A percentile compares a stretch with the other conserved stretches of the same genome.
Evolutionary conservation across 1,140 invertebrate species (phyloP).

Genomic region (Pseudomyrmex pallidus): DNA sequence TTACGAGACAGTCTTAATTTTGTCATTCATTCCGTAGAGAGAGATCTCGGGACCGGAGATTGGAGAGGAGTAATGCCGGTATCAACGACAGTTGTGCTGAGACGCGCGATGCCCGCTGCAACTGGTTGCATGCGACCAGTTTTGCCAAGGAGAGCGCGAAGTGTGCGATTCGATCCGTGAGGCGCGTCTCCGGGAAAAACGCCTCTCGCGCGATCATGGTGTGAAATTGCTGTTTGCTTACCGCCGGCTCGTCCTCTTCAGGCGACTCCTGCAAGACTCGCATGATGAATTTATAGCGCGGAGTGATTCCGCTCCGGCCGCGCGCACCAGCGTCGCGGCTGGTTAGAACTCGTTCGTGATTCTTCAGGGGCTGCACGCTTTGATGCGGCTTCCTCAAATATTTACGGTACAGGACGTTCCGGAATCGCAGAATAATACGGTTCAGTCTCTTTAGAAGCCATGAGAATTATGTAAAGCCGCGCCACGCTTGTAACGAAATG

Average conservation of each 20-base stretch:
- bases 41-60: conserved; percentile 33
- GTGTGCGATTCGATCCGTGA: conserved; percentile 54
- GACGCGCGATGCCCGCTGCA: conserved; percentile 27
- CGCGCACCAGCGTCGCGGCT: conserved; percentile 24
- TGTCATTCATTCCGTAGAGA: conserved; percentile 63
- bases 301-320: conserved; percentile 38
- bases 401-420: conserved; percentile 57
- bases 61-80: conserved; percentile 16
- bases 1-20: conserved; percentile 76
- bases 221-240: conserved; percentile 72
- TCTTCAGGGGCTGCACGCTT: conserved; percentile 57
- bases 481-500: conserved; percentile 18
- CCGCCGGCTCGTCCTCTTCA: conserved; percentile 43
- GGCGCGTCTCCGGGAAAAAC: conserved; percentile 51
- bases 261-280: conserved; percentile 36
- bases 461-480: conserved; percentile 24
- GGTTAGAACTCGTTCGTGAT: conserved; percentile 58
- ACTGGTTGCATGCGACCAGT: conserved; percentile 67
- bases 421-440: conserved; percentile 57
- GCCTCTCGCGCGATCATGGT: conserved; percentile 40
- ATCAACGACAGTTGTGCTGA: conserved; percentile 41
- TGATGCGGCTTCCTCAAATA: conserved; percentile 59
- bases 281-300: conserved; percentile 57
- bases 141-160: conserved; percentile 36
- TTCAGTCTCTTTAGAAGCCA: conserved; percentile 49